phyloP scores from a whole-genome alignment of 2,888 invertebrate species.

The Cerastis rubricosa region DNA sequence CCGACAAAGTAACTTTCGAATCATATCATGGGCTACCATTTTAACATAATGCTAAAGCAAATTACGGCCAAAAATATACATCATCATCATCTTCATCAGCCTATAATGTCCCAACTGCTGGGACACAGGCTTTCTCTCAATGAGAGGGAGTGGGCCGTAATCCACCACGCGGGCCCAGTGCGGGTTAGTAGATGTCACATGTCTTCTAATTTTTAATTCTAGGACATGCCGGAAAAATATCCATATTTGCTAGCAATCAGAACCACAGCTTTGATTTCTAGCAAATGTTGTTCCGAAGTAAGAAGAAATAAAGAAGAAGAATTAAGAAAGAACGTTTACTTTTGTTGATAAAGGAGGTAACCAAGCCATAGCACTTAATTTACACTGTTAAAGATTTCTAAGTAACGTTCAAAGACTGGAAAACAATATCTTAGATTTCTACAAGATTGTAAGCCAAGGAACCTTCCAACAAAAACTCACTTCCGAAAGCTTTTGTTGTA shows the following conservation, averaged over 20 bases:
- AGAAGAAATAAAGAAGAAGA: too few relatives aligned
- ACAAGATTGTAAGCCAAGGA: constrained; percentile 34
- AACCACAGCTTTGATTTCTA: neutral
- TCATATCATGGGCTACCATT: neutral
- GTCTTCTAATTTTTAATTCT: too few relatives aligned
- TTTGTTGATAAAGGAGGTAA: neutral
- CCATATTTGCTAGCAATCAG: neutral
- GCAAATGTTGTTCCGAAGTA: neutral
- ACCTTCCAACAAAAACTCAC: constrained; percentile 41
- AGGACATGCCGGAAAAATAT: too few relatives aligned
- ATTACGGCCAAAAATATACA: neutral
- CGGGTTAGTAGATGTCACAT: too few relatives aligned
- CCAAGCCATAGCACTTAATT: neutral
- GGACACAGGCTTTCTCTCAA: too few relatives aligned
- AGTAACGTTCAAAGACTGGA: constrained; percentile 2
- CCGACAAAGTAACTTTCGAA: neutral
- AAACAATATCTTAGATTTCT: constrained; percentile 23
- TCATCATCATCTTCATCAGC: too few relatives aligned
- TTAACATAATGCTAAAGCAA: too few relatives aligned
- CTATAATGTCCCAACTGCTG: too few relatives aligned
- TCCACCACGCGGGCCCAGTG: too few relatives aligned
- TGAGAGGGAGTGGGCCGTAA: too few relatives aligned
- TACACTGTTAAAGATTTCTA: constrained; percentile 23
- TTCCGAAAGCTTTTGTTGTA: constrained; percentile 49
- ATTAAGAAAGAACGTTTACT: too few relatives aligned